A percentile compares a stretch with the other conserved stretches of the same genome.
Conservation (phyloP, 2,888 invertebrate genomes). For the Liopterus haemorrhoidalis region DNA sequence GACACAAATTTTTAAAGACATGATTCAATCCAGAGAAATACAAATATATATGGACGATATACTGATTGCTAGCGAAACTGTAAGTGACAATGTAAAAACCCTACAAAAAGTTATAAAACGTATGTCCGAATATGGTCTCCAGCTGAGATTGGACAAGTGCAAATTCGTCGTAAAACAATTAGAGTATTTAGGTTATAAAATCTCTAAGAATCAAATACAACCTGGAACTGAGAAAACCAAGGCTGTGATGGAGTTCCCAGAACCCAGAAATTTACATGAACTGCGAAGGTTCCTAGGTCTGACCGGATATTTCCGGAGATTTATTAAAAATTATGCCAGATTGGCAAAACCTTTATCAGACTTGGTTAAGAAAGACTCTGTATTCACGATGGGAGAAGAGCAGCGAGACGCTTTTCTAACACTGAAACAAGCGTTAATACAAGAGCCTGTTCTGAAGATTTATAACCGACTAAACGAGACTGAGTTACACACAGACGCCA, state of each 20-base stretch:
- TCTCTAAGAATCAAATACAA: neutral
- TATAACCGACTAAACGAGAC: slow-evolving; percentile 24
- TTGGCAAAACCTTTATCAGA: slow-evolving; percentile 23
- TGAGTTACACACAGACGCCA: slow-evolving; percentile 30
- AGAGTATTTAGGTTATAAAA: neutral
- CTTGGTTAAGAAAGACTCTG: slow-evolving; percentile 13
- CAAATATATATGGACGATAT: neutral
- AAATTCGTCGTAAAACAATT: neutral
- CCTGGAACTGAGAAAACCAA: neutral
- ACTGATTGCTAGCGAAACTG: neutral
- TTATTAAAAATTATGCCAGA: neutral
- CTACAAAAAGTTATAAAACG: neutral
- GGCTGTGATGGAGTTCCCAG: neutral
- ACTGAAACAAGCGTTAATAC: neutral
- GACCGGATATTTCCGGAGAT: slow-evolving; percentile 1
- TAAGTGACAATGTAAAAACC: slow-evolving; percentile 34
- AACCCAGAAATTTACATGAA: slow-evolving; percentile 29
- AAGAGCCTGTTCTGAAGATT: slow-evolving; percentile 21
- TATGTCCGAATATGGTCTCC: neutral
- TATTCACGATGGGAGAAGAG: neutral
- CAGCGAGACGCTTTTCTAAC: neutral
- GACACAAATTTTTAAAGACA: slow-evolving; percentile 25
- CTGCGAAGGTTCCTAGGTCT: slow-evolving; percentile 18
- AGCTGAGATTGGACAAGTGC: slow-evolving; percentile 5
- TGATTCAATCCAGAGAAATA: slow-evolving; percentile 11